These are phyloP conservation scores for Catonia carolina DNA, from an alignment of 2,888 invertebrate species.

Conservation along the genomic window DNA sequence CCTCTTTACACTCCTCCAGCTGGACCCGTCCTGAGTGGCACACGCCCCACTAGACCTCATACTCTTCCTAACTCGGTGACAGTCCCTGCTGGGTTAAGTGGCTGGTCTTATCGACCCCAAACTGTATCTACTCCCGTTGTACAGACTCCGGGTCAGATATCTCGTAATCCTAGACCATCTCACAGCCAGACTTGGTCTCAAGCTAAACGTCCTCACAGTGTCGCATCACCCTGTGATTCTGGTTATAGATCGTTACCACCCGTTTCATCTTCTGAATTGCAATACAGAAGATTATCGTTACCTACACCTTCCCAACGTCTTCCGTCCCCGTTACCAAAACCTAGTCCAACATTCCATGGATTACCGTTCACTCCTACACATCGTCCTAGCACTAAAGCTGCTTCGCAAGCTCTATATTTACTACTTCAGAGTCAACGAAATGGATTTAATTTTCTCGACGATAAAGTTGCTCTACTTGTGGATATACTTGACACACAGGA, in stretches of 20 bases:
- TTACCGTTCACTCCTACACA: conserved; percentile 45
- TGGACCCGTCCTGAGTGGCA: conserved; percentile 38
- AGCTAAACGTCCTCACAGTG: conserved; percentile 53
- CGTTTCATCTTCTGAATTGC: conserved; percentile 41
- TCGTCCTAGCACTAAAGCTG: conserved; percentile 36
- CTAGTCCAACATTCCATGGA: conserved; percentile 58
- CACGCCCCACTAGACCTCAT: conserved; percentile 19
- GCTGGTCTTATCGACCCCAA: conserved; percentile 37
- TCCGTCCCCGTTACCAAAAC: conserved; percentile 47
- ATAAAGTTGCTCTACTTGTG: conserved; percentile 69
- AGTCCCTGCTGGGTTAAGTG: conserved; percentile 21
- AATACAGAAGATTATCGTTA: conserved; percentile 41
- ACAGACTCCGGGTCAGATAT: conserved; percentile 25
- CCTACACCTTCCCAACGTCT: conserved; percentile 47
- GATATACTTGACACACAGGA: conserved; percentile 78
- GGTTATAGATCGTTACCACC: conserved; percentile 52
- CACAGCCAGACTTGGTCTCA: not conserved
- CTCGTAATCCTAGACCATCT: conserved; percentile 25
- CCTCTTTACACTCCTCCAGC: conserved; percentile 52
- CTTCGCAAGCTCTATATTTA: conserved; percentile 62
- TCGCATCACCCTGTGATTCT: conserved; percentile 51
- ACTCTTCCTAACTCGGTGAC: conserved; percentile 21
- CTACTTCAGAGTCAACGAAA: conserved; percentile 62
- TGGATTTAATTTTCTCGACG: conserved; percentile 68
- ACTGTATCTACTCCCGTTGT: conserved; percentile 37